Evolutionary conservation across 2,888 invertebrate genomes (phyloP), one percentile per base, ranked within the genome.

Genomic region (Abscondita cerata): DNA sequence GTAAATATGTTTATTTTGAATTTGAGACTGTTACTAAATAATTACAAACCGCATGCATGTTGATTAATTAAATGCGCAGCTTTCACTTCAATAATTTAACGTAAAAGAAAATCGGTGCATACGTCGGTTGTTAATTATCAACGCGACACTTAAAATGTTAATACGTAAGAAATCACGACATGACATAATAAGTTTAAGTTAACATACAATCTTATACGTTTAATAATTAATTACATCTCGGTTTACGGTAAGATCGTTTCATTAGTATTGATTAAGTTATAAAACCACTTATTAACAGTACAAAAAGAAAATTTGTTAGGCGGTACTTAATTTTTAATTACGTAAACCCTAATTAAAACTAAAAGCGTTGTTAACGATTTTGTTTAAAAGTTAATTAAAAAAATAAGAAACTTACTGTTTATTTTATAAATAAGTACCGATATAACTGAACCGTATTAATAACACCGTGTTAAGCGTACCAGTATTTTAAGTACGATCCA

Each of bases 1-100:
- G 5, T 33, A 25, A 46, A 11, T 46, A 13, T 48, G 13, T 31
- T 18, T 51, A 15, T 51, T 57, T 57, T 57, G 50, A 56, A 51
- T 51, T 41, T 18, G 33, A 57, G 9, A 20, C 56, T 16, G 1
- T 19, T n/a, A 25, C 20, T 31, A n/a, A n/a, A n/a, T n/a, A n/a
- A n/a, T n/a, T n/a, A n/a, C n/a, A n/a, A n/a, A n/a, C n/a, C n/a
- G 54, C 25, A 25, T 25, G 2, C 25, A 25, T 25, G 25, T 25
- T n/a, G n/a, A n/a, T n/a, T n/a, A 25, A 25, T 25, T 25, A 53
- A 25, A 25, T 15, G 16, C 44, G 18, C n/a, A 47, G 20, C 55
- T 55, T 55, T 55, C 47, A 47, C 55, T 48, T 36, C 16, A 15
- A 41, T n/a, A 25, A 15, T 25, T 25, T 25, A 25, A 4, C 4